Evolutionary conservation across 1,140 invertebrate genomes (phyloP), one percentile per base, ranked within the genome.

Genomic region (Drosophila ogumai): DNA sequence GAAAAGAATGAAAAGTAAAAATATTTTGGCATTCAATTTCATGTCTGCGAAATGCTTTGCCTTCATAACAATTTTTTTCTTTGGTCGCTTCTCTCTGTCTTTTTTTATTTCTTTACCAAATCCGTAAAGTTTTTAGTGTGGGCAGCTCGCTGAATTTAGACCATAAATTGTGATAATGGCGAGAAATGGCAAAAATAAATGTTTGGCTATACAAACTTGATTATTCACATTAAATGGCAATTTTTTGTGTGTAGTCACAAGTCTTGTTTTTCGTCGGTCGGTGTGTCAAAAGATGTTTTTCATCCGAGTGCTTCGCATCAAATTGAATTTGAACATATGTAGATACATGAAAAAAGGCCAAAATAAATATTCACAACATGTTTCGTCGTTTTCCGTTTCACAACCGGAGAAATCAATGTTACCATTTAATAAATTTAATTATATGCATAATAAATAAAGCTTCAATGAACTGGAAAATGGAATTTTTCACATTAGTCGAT

Each of bases 391-490:
- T 69, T 55, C 34, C 34, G 40, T 40, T 56, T 47, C 28, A 12
- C 28, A 32, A 50, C 1, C 6, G 22, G 44, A n/a, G 66, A 58
- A 59, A 59, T 72, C 38, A 50, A 49, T 46, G 41, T 36, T 59
- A 32, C 36, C 44, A 50, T 73, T 72, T 72, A 71, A 72, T 72
- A 59, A 72, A 73, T 73, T 73, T 72, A 59, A 73, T 72, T 73
- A 72, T 59, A 36, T 38, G 66, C 66, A 38, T 72, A 43, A 50
- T 49, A 72, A 72, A 72, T 58, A 13, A 9, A 25, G 31, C 55
- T 72, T 57, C 66, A 72, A 50, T 72, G 69, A 72, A 72, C 69
- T 72, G 69, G 66, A 72, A 72, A 72, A 72, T 72, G 28, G 36
- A 72, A 68, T 72, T 72, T 72, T 72, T 43, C 52, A 31, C 31